Conservation (phyloP, 2,797 vertebrate species). For the Hemibagrus guttatus region DNA sequence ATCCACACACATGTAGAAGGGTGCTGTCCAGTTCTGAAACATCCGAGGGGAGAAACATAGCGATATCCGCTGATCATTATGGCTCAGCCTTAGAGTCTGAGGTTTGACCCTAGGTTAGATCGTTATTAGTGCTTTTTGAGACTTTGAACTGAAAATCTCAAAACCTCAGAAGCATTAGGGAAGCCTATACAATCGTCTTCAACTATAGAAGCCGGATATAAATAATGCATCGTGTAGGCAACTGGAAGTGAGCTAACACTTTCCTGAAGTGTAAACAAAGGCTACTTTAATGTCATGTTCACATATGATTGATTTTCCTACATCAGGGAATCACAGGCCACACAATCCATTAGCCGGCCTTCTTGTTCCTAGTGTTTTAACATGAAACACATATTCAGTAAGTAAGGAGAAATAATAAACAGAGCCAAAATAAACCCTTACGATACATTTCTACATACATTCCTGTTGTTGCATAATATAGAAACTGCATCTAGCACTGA, state of each 20-base stretch:
- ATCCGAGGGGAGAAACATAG: background rate
- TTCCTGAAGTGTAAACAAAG: constrained; percentile 1
- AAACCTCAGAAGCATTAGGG: background rate
- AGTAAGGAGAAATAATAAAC: background rate
- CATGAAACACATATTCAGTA: background rate
- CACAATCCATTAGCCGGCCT: background rate
- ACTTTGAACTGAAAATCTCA: background rate
- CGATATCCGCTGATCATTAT: background rate
- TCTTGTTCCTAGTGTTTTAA: background rate
- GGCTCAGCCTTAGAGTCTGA: background rate
- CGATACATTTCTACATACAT: background rate
- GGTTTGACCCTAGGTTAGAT: background rate
- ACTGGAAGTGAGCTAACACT: background rate
- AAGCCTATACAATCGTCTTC: background rate
- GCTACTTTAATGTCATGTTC: background rate
- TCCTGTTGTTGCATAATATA: background rate
- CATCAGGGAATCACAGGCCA: background rate
- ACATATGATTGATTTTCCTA: background rate
- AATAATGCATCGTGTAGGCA: background rate
- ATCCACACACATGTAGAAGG: background rate
- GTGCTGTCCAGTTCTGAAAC: constrained; percentile 62
- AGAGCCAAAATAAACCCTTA: background rate
- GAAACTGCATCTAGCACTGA: background rate
- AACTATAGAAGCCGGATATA: background rate
- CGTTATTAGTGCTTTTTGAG: background rate